Evolutionary conservation across 2,888 invertebrate species (phyloP).

Genomic region (Troides aeacus): DNA sequence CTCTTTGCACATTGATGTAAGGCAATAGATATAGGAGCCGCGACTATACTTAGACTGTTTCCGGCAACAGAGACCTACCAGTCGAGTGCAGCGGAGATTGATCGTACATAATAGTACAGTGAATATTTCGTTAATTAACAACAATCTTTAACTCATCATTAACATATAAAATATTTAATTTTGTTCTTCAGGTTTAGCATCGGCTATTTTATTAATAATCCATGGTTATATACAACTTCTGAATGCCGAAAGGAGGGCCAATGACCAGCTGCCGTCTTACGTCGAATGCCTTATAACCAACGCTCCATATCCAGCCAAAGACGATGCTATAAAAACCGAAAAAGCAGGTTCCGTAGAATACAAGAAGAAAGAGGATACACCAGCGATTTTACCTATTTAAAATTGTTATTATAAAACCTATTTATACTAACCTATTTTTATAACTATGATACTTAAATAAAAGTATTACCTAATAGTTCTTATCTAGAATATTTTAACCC

Average conservation of each 20-base stretch:
- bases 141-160: no score
- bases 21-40: no score
- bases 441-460: constrained; percentile 1
- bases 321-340: neutral
- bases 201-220: constrained; percentile 47
- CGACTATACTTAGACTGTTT: no score
- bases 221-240: constrained; percentile 48
- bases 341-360: constrained; percentile 32
- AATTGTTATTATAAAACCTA: neutral
- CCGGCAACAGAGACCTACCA: no score
- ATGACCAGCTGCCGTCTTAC: constrained; percentile 59
- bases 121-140: no score
- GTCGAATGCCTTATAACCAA: constrained; percentile 52
- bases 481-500: neutral
- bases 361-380: constrained; percentile 32
- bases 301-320: neutral
- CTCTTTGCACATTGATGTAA: no score
- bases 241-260: constrained; percentile 42
- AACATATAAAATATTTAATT: neutral
- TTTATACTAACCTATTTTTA: neutral
- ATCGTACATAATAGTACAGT: no score
- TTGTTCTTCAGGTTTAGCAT: constrained; percentile 48
- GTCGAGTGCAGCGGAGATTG: no score
- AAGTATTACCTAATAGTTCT: neutral
- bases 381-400: constrained; percentile 24